Conservation (phyloP, 2,113 vertebrate species). For the Eretmochelys imbricata region DNA sequence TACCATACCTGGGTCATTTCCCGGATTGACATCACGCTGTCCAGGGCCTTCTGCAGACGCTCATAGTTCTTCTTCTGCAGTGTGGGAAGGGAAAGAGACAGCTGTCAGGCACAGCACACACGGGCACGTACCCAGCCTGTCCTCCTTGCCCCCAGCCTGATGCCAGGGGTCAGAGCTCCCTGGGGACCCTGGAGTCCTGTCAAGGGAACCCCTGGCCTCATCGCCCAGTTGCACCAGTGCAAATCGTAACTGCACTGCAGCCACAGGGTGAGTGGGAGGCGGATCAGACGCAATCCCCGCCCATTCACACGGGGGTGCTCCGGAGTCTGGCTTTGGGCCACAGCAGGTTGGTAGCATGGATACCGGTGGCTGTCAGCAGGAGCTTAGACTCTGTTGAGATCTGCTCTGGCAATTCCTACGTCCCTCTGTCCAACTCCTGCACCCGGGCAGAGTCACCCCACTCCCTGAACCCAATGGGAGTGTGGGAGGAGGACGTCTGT, state of each 20-base stretch:
- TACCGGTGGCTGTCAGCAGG: neutral
- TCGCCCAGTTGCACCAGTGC: no score
- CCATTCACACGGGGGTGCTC: no score
- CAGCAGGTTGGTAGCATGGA: no score
- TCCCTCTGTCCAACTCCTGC: neutral
- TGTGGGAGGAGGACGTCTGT: neutral
- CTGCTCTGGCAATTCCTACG: neutral
- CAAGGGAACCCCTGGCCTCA: neutral
- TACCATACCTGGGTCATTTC: slow-evolving; percentile 97
- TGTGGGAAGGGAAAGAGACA: slow-evolving; percentile 3
- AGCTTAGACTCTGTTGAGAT: neutral
- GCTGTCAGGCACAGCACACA: neutral
- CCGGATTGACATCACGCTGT: slow-evolving; percentile 99
- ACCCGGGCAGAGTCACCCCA: neutral
- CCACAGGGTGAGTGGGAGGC: neutral
- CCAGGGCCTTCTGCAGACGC: slow-evolving; percentile 97
- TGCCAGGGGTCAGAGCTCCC: no score
- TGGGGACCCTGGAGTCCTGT: neutral
- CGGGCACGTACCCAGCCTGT: neutral
- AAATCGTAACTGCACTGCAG: no score
- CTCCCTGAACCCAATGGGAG: neutral
- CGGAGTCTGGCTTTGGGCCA: no score
- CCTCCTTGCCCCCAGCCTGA: neutral
- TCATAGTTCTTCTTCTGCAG: slow-evolving; percentile 99
- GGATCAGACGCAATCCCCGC: neutral